Percentiles rank a stretch among this genome's conserved stretches.
These are phyloP conservation scores for Cataglyphis cursor DNA, from an alignment of 2,888 invertebrate species.

Conservation along the genomic window DNA sequence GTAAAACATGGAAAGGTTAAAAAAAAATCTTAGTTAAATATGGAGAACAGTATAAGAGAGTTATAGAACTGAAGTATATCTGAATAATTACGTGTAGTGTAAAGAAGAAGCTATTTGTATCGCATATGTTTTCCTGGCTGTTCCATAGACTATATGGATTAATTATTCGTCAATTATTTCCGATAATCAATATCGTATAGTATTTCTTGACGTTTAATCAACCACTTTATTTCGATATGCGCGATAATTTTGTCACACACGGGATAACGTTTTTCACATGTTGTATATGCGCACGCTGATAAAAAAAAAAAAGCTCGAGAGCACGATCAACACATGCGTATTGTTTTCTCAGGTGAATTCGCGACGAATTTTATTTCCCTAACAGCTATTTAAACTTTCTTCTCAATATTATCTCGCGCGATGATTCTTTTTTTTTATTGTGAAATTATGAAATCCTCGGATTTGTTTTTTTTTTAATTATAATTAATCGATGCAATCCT, in stretches of 20 bases:
- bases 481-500: slow-evolving; percentile 63
- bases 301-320: slow-evolving; percentile 14
- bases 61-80: background rate
- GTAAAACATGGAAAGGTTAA: slow-evolving; percentile 8
- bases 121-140: background rate
- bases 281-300: slow-evolving; percentile 26
- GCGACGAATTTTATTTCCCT: slow-evolving; percentile 17
- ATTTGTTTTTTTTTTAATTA: slow-evolving; percentile 34
- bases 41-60: slow-evolving; percentile 10
- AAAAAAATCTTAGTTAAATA: slow-evolving; percentile 30
- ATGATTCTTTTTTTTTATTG: background rate
- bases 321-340: slow-evolving; percentile 42
- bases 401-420: background rate
- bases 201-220: slow-evolving; percentile 19
- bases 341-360: slow-evolving; percentile 65
- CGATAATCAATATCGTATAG: slow-evolving; percentile 19
- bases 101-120: slow-evolving; percentile 14
- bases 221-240: slow-evolving; percentile 33
- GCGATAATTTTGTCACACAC: slow-evolving; percentile 43
- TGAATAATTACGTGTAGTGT: slow-evolving; percentile 36
- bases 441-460: background rate
- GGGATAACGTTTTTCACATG: slow-evolving; percentile 13
- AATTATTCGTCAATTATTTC: slow-evolving; percentile 39
- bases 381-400: slow-evolving; percentile 2
- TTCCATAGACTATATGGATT: slow-evolving; percentile 17